Conservation (phyloP, 2,888 invertebrate species). For the Dicycla oo region DNA sequence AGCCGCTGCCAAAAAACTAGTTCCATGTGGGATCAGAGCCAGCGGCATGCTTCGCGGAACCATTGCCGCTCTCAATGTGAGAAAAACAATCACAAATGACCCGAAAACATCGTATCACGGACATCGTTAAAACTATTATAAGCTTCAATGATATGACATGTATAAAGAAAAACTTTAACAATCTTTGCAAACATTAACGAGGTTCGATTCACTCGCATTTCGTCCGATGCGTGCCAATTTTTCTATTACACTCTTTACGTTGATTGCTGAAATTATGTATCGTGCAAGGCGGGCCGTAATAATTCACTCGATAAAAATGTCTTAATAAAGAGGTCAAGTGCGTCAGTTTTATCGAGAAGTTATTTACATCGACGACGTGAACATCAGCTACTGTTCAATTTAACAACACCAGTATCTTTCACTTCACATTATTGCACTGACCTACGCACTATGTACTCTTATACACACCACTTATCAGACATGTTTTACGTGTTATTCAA, state of each 20-base stretch:
- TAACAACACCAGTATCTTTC: slow-evolving; percentile 63
- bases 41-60: slow-evolving; percentile 58
- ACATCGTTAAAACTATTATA: slow-evolving; percentile 17
- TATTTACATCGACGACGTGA: slow-evolving; percentile 72
- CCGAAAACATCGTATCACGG: slow-evolving; percentile 31
- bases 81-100: slow-evolving; percentile 31
- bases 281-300: slow-evolving; percentile 67
- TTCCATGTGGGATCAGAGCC: slow-evolving; percentile 81
- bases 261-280: slow-evolving; percentile 62
- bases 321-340: slow-evolving; percentile 84
- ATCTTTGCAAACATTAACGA: slow-evolving; percentile 21
- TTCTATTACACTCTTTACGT: slow-evolving; percentile 61
- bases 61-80: slow-evolving; percentile 34
- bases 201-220: slow-evolving; percentile 22
- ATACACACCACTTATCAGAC: background rate
- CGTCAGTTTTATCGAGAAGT: slow-evolving; percentile 73
- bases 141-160: slow-evolving; percentile 11
- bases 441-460: slow-evolving; percentile 65
- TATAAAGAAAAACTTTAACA: background rate
- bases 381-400: slow-evolving; percentile 68
- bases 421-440: slow-evolving; percentile 74
- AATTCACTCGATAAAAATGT: slow-evolving; percentile 77
- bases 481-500: background rate
- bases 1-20: slow-evolving; percentile 87
- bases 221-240: slow-evolving; percentile 66